Conservation (phyloP, 2,888 invertebrate species). For the Stenodera caucasica region DNA sequence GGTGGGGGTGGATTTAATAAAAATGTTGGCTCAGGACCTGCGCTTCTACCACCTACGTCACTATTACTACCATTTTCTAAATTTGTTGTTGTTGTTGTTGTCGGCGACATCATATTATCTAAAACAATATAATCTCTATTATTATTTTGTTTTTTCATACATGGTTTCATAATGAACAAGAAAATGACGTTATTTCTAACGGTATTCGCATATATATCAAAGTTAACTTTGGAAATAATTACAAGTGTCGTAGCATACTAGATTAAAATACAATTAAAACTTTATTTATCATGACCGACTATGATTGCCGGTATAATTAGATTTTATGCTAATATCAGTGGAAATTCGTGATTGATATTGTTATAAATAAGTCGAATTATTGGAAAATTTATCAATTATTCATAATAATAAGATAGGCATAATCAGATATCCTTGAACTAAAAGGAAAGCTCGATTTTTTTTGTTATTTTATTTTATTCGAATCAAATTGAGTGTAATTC, state of each 20-base stretch:
- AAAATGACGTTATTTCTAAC: conserved; percentile 3
- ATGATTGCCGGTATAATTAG: neutral
- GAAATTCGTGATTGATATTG: neutral
- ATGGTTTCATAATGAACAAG: neutral
- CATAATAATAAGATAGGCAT: neutral
- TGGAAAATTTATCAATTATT: neutral
- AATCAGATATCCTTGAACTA: conserved; percentile 10
- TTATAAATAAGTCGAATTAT: neutral
- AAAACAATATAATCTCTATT: conserved; percentile 17
- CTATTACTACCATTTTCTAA: conserved; percentile 23
- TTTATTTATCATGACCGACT: neutral
- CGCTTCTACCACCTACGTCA: conserved; percentile 19
- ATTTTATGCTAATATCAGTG: neutral
- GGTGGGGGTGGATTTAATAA: conserved; percentile 24
- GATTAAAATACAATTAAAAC: neutral
- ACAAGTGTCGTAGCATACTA: neutral
- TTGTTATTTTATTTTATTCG: too few relatives aligned
- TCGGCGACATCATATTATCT: conserved; percentile 22
- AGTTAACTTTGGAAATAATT: neutral
- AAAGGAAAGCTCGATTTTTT: conserved; percentile 14
- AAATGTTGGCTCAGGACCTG: conserved; percentile 28
- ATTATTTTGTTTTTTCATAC: neutral
- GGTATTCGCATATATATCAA: neutral
- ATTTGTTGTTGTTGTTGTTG: conserved; percentile 11
- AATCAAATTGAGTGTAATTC: too few relatives aligned